Evolutionary conservation across 2,797 vertebrate genomes (phyloP), one percentile per base, ranked within the genome.

Genomic region (Pangasius djambal): DNA sequence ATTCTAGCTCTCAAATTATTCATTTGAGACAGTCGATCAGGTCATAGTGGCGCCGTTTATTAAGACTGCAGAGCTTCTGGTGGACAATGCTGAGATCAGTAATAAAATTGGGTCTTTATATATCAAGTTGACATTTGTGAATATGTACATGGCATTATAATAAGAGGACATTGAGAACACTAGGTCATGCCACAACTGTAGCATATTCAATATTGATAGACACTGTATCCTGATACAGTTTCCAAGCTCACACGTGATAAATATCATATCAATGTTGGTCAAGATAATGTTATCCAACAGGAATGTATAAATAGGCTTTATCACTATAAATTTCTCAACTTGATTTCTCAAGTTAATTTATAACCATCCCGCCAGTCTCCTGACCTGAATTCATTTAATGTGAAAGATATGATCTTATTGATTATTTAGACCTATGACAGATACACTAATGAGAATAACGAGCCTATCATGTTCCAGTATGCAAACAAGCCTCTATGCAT

Each of bases 1-100:
- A 40, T 37, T 57, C 50, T 55, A 44, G 63, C 22, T 70, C 34
- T 67, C 65, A 81, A 87, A 44, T 87, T 69, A 28, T 22, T 70
- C 44, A 28, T 55, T 78, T 31, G 48, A 9, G 44, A 55, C 44
- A 37, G 63, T 65, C 28, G 20, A 48, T 83, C 37, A 83, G 59
- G 9, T 70, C 31, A 52, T 3, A 57, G 44, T 70, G 3, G n/a
- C 10, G 28, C 61, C 6, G 16, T 84, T 31, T 50, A 44, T 50
- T 84, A 67, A 67, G 15, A 44, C 22, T 44, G 40, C 61, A 84
- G 28, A 84, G 44, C 4, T 84, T 69, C 83, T 70, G n/a, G 48
- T 69, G 63, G 9, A 69, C 44, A 25, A 50, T 67, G 82, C 63
- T 69, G 61, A 48, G 22, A 40, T 82, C 57, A 82, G 15, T 61